phyloP scores from a whole-genome alignment of 2,888 invertebrate genomes.

The Physocephala rufipes region DNA sequence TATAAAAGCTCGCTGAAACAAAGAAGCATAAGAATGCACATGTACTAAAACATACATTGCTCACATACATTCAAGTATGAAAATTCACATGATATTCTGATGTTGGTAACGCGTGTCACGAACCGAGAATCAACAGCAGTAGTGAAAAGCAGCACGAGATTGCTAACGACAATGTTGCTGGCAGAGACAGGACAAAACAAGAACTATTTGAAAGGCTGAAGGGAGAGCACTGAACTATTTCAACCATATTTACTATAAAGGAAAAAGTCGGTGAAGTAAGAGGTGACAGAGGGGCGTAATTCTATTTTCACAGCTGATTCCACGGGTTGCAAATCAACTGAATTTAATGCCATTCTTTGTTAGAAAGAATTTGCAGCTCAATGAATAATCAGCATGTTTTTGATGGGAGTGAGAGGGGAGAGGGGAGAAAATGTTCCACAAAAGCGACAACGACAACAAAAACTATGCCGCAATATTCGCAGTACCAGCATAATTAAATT shows the following conservation, averaged over 20 bases:
- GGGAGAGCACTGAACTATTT: background rate
- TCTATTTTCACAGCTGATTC: background rate
- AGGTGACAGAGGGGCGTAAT: background rate
- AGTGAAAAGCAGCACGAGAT: background rate
- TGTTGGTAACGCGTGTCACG: slow-evolving; percentile 1
- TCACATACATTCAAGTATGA: background rate
- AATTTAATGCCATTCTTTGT: slow-evolving; percentile 25
- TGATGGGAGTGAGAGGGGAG: background rate
- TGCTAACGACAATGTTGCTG: background rate
- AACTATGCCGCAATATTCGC: background rate
- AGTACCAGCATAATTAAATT: background rate
- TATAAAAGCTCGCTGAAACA: slow-evolving; percentile 4
- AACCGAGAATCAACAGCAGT: slow-evolving; percentile 3
- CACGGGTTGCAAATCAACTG: slow-evolving; percentile 28
- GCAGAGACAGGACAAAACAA: background rate
- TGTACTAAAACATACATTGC: background rate
- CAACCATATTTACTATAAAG: background rate
- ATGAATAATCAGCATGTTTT: slow-evolving; percentile 23
- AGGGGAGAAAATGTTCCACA: background rate
- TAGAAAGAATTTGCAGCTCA: slow-evolving; percentile 24
- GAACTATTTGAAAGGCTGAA: background rate
- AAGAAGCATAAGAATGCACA: background rate
- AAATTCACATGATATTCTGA: background rate
- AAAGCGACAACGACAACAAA: background rate
- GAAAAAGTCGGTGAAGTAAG: background rate